Evolutionary conservation across 2,113 vertebrate species (phyloP), one percentile per base, ranked within the genome.

Genomic region (Sakesphorus luctuosus): DNA sequence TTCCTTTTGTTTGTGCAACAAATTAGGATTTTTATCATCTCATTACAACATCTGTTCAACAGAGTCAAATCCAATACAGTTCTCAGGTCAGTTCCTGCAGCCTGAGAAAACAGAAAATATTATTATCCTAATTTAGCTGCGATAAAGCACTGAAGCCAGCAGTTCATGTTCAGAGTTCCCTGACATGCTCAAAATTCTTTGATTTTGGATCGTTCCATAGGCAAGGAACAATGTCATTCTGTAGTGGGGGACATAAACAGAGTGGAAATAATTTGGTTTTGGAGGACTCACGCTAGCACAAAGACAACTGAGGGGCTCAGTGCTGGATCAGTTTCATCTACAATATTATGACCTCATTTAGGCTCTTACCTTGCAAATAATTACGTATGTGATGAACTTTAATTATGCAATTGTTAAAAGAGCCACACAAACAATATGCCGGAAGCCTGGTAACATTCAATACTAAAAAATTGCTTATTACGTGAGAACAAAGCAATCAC

Each of bases 31-130:
- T 94, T 94, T 73, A 76, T 89, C 84, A 94, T 94, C 63, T 76
- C 50, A 84, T 88, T 93, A 91, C 19, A 93, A 93, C 91, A 97
- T 88, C 94, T 96, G 94, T 88, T 96, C 82, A 93, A 46, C 55
- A 77, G 44, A 92, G 84, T 76, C 36, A 83, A 91, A 55, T 83
- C 46, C 89, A 91, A 89, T 33, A 79, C 28, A 83, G 67, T 69
- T 94, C 82, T 88, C 71, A 93, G 91, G 78, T 94, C 87, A 93
- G 79, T 71, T 84, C 71, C 87, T 83, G 74, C 74, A 87, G 87
- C 81, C 40, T 83, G 65, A 93, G 43, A 71, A 91, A 95, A 93
- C n/a, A 84, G 62, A 96, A 94, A 92, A 79, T 79, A 38, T 78
- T 87, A 75, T 87, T 96, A 93, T 89, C 55, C 71, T 87, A 62